A percentile compares a stretch with the other conserved stretches of the same genome.
Evolutionary conservation across 64 coral and sea anemone species (phyloP).

Genomic region (Stichodactyla helianthus): DNA sequence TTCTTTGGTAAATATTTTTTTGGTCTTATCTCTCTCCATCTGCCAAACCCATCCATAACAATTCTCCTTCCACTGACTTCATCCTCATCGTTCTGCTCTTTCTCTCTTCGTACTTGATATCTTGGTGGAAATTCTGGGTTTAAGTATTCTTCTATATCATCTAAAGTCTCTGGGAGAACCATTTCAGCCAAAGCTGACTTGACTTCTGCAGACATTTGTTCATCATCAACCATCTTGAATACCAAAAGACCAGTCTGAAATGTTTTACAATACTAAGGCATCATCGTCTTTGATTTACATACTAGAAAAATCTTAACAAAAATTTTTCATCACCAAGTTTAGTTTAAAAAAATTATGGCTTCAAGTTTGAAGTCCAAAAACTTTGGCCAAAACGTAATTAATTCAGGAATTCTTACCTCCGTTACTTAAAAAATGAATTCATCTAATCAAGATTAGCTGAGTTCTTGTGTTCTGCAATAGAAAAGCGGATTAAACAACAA

Average conservation of each 20-base stretch:
- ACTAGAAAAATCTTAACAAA: background rate
- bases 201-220: background rate
- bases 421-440: background rate
- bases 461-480: background rate
- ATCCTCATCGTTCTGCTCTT: background rate
- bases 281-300: background rate
- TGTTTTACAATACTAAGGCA: background rate
- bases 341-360: background rate
- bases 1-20: slow-evolving; percentile 5
- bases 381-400: background rate
- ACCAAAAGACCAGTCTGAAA: background rate
- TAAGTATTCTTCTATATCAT: slow-evolving; percentile 80
- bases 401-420: background rate
- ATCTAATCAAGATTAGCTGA: background rate
- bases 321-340: background rate
- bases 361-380: background rate
- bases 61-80: slow-evolving; percentile 48
- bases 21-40: slow-evolving; percentile 81
- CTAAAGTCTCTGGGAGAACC: slow-evolving; percentile 66
- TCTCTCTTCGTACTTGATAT: background rate
- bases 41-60: slow-evolving; percentile 81
- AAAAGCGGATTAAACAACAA: background rate
- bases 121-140: slow-evolving; percentile 54
- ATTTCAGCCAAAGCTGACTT: slow-evolving; percentile 71
- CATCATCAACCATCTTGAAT: background rate